A percentile compares a stretch with the other conserved stretches of the same genome.
phyloP scores from a whole-genome alignment of 2,888 invertebrate genomes.

The Macrosiphum euphorbiae region DNA sequence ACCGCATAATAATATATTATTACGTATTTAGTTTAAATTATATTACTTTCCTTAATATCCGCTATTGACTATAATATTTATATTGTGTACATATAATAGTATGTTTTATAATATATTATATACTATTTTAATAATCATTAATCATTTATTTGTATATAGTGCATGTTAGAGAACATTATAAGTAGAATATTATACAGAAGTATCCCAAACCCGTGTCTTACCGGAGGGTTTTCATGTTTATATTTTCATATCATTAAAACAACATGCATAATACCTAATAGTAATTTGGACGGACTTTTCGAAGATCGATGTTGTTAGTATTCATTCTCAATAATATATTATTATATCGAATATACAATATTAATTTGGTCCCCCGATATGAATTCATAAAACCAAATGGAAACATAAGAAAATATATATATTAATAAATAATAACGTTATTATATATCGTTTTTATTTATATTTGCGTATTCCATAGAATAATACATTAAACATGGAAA shows the following conservation, averaged over 20 bases:
- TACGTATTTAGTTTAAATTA: not conserved
- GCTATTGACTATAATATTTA: not conserved
- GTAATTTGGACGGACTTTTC: not conserved
- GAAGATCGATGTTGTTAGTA: not conserved
- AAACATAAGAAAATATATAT: constrained; percentile 3
- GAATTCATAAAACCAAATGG: constrained; percentile 37
- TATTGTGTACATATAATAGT: too few relatives aligned
- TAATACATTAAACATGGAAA: constrained; percentile 41
- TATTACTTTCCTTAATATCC: not conserved
- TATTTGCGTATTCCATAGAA: constrained; percentile 36
- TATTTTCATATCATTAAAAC: not conserved
- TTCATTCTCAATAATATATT: not conserved
- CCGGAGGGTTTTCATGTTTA: not conserved
- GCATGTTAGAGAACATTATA: not conserved
- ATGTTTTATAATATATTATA: not conserved
- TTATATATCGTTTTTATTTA: constrained; percentile 48
- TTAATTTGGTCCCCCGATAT: constrained; percentile 21
- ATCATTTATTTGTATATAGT: not conserved
- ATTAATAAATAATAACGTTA: constrained; percentile 58
- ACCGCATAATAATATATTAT: not conserved
- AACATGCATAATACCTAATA: not conserved
- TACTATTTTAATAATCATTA: not conserved
- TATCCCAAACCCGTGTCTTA: not conserved
- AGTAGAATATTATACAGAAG: not conserved
- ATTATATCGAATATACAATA: not conserved